Base-by-base conservation (phyloP, 2,797 vertebrate species). In the Carapus acus region DNA sequence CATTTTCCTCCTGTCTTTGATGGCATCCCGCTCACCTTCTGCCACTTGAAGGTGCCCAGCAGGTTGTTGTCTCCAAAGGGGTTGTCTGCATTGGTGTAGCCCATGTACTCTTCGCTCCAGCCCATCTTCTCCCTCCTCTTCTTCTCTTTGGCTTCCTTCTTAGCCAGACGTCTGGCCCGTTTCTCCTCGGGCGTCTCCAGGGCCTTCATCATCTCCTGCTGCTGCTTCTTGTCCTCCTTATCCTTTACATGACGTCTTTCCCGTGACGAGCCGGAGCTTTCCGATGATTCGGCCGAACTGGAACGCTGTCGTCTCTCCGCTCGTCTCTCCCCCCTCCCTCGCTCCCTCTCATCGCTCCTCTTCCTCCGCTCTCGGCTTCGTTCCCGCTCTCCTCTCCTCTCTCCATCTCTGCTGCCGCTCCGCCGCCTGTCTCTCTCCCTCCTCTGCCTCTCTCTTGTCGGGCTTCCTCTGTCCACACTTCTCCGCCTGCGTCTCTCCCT, bases 81-180 rank as follows among this genome's bases (percentile, higher is more conserved):
- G 68, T 99, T 99, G 84, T 99, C 96, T 0, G 96, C 94, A 33
- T 99, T 99, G 50, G 96, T 99, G 78, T 99, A 99, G 2, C 96
- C 96, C 96, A 98, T 96, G 70, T 99, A 99, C 67, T 98, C 96
- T 71, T 98, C 96, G 1, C 96, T 96, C 96, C 96, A 99, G 16
- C 96, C 96, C 96, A 99, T 99, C 84, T 98, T 98, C 79, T 98
- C 94, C 7, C 95, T 85, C 73, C 96, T 92, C 73, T 93, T 96
- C 65, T 96, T 90, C 79, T 99, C 96, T 58, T 99, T 99, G 36
- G 95, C 88, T 49, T 99, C 96, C 49, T 98, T 98, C 80, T 98
- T 98, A 21, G 94, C 88, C 68, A 99, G 70, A 8, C 96, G 86
- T n/a, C 96, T 88, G 0, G 95, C 92, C 18, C 96, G 83, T 61